Conservation (phyloP, 2,888 invertebrate genomes). For the Panopea generosa region DNA sequence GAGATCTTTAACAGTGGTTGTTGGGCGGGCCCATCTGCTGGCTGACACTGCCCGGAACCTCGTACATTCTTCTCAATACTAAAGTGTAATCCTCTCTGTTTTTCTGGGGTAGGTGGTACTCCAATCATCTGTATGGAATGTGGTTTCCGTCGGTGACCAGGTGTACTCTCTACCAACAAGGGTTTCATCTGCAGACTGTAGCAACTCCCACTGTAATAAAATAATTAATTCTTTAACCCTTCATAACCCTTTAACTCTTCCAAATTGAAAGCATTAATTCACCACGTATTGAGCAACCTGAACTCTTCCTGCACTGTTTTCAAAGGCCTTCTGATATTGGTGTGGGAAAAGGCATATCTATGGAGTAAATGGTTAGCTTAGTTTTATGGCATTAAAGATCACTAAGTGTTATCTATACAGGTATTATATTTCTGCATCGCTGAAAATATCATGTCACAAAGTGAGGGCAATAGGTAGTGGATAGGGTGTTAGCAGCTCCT, state of each 20-base stretch:
- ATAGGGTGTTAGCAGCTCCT: too few relatives aligned
- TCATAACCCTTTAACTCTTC: not conserved
- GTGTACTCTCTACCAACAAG: conserved; percentile 86
- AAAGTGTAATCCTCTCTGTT: conserved; percentile 89
- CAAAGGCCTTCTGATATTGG: too few relatives aligned
- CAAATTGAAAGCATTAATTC: too few relatives aligned
- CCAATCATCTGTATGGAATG: conserved; percentile 95
- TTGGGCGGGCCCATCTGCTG: conserved; percentile 23
- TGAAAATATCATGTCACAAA: too few relatives aligned
- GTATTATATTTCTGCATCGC: too few relatives aligned
- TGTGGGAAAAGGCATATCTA: too few relatives aligned
- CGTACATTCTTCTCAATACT: conserved; percentile 85
- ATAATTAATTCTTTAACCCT: not conserved
- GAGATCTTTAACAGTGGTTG: conserved; percentile 73
- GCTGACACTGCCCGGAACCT: conserved; percentile 13
- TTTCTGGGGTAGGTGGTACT: conserved; percentile 89
- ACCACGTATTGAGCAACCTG: too few relatives aligned
- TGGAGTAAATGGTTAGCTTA: too few relatives aligned
- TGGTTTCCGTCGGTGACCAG: conserved; percentile 86
- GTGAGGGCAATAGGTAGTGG: too few relatives aligned
- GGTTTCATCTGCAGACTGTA: conserved; percentile 91
- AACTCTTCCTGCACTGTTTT: too few relatives aligned
- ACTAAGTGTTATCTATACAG: too few relatives aligned
- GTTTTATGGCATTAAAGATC: too few relatives aligned
- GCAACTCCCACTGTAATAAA: conserved; percentile 89